phyloP scores from a whole-genome alignment of 2,797 vertebrate genomes.

The Pelobates cultripes region DNA sequence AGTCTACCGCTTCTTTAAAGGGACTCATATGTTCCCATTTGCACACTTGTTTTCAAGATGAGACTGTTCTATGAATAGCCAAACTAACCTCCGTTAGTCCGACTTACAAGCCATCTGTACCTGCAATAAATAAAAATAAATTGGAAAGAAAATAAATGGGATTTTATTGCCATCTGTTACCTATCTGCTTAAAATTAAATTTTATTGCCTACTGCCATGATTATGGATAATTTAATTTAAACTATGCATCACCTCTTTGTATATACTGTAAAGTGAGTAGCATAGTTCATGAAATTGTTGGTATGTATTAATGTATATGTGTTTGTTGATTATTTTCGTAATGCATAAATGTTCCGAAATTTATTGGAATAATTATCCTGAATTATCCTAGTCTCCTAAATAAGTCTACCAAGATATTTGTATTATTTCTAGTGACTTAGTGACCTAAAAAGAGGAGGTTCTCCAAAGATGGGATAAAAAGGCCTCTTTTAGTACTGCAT shows the following conservation, averaged over 20 bases:
- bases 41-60: neutral
- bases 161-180: neutral
- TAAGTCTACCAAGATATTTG: too few relatives aligned
- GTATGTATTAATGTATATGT: too few relatives aligned
- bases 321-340: too few relatives aligned
- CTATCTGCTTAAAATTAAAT: neutral
- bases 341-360: too few relatives aligned
- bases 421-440: too few relatives aligned
- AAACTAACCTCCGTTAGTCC: neutral
- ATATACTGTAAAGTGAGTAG: neutral
- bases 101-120: neutral
- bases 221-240: neutral
- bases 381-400: too few relatives aligned
- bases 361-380: too few relatives aligned
- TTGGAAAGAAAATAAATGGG: neutral
- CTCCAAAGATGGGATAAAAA: too few relatives aligned
- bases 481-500: too few relatives aligned
- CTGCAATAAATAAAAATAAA: neutral
- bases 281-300: neutral
- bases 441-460: too few relatives aligned
- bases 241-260: neutral
- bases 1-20: neutral
- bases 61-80: neutral
- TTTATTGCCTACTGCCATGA: neutral
- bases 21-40: neutral